Evolutionary conservation across 2,888 invertebrate species (phyloP), one percentile per base, ranked within the genome.

Genomic region (Lasioglossum calceatum): DNA sequence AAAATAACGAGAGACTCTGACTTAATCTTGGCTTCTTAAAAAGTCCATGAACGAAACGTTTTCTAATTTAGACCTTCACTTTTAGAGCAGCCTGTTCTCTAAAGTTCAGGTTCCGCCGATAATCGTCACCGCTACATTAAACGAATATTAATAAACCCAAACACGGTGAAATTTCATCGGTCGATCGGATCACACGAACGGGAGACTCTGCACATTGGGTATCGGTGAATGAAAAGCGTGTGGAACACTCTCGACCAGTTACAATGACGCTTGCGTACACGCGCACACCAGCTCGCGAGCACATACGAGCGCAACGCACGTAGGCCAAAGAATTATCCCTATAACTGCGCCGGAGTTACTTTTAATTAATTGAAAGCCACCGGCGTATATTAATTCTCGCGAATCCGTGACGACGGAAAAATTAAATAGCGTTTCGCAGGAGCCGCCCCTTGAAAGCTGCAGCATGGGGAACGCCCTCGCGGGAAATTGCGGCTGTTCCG

Each of bases 281-380:
- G n/a, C 44, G 10, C 70, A 36, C 42, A n/a, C 27, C 19, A 19
- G 32, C 8, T 32, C 64, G 64, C 8, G 19, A 64, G 23, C 19
- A 42, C 27, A 44, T 27, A 71, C 36, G 23, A 36, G 23, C n/a
- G 10, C 32, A 7, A 64, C 58, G 61, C 61, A 27, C 61, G 32
- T 16, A 64, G 70, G 19, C 70, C 10, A 36, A 3, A 36, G 27
- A 78, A 64, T 70, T 39, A 78, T 78, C 50, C 44, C 27, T 27
- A 42, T 39, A 78, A 78, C 42, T 70, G 8, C 54, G 50, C 12
- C 71, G 14, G 36, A 32, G 78, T 19, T 39, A 50, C 39, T 50
- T 54, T 78, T 71, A 78, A 78, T 78, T 78, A 78, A 71, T 78
- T 27, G 71, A 71, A 78, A 54, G 50, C 47, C 12, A 70, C 27